phyloP scores from a whole-genome alignment of 2,888 invertebrate genomes.

The Heliothis peltigera region DNA sequence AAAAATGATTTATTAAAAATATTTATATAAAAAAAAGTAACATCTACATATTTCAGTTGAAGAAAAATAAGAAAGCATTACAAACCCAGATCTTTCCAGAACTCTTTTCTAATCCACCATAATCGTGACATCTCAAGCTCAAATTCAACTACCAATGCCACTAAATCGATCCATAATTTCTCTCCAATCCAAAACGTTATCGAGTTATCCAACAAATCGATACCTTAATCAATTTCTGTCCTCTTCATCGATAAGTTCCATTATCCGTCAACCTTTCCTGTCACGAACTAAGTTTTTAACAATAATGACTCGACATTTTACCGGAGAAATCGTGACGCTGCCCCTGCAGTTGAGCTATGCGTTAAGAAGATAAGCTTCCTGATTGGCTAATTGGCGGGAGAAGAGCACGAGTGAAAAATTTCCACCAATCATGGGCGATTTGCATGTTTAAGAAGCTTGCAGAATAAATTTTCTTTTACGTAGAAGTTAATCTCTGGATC shows the following conservation, averaged over 20 bases:
- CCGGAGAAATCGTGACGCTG: conserved; percentile 55
- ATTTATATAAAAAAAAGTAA: too few species aligned
- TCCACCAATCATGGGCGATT: conserved; percentile 49
- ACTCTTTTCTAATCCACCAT: neutral
- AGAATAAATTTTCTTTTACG: too few species aligned
- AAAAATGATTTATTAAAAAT: too few species aligned
- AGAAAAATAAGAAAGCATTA: too few species aligned
- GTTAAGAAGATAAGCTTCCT: conserved; percentile 58
- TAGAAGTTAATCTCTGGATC: too few species aligned
- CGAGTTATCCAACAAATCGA: neutral
- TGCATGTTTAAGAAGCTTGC: conserved; percentile 15
- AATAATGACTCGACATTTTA: conserved; percentile 54
- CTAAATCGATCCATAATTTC: neutral
- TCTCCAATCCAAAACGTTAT: too few species aligned
- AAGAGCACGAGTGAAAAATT: conserved; percentile 57
- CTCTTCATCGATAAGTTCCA: conserved; percentile 21
- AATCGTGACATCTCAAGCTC: neutral
- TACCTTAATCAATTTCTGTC: conserved; percentile 31
- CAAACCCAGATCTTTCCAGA: too few species aligned
- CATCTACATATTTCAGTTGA: too few species aligned
- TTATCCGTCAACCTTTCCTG: conserved; percentile 42
- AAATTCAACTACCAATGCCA: neutral
- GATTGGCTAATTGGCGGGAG: conserved; percentile 64
- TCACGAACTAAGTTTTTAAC: conserved; percentile 56
- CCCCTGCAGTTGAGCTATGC: conserved; percentile 43